Percentiles rank a stretch among this genome's conserved stretches.
phyloP scores from a whole-genome alignment of 2,888 invertebrate species.

The Punctoribates punctum region DNA sequence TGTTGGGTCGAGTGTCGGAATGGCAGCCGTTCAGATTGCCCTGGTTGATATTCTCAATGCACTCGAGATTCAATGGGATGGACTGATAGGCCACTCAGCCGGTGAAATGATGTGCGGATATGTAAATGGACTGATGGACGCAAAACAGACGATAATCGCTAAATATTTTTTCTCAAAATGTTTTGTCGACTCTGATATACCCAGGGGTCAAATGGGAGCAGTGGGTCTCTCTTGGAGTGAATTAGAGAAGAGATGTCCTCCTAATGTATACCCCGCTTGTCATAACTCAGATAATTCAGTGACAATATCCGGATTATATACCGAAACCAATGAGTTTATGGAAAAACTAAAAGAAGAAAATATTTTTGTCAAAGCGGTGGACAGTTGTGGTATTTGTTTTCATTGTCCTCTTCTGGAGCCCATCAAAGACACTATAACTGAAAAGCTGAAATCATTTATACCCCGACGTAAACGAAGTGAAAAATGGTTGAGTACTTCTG shows the following conservation, averaged over 20 bases:
- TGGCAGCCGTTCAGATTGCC: slow-evolving; percentile 58
- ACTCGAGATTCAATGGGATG: slow-evolving; percentile 56
- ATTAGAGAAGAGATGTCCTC: slow-evolving; percentile 50
- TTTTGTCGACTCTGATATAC: slow-evolving; percentile 49
- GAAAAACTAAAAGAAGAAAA: slow-evolving; percentile 49
- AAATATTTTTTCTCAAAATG: slow-evolving; percentile 58
- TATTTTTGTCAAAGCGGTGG: slow-evolving; percentile 47
- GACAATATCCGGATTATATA: slow-evolving; percentile 53
- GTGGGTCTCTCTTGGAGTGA: slow-evolving; percentile 53
- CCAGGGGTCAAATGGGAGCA: slow-evolving; percentile 52
- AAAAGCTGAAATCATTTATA: slow-evolving; percentile 59
- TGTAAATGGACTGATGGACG: slow-evolving; percentile 58
- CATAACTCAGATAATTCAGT: slow-evolving; percentile 54
- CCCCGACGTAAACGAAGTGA: slow-evolving; percentile 71
- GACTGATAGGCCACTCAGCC: slow-evolving; percentile 58
- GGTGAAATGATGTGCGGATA: slow-evolving; percentile 59
- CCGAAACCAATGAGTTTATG: slow-evolving; percentile 43
- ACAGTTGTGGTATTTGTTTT: slow-evolving; percentile 60
- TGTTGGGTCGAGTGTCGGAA: slow-evolving; percentile 67
- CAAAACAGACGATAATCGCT: slow-evolving; percentile 57
- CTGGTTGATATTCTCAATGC: slow-evolving; percentile 42
- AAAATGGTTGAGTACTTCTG: slow-evolving; percentile 89
- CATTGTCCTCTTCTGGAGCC: slow-evolving; percentile 73
- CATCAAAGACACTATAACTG: slow-evolving; percentile 72
- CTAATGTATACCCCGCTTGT: slow-evolving; percentile 55